These are phyloP conservation scores for Liodrosophila aerea DNA, from an alignment of 2,888 invertebrate genomes.

Conservation along the genomic window DNA sequence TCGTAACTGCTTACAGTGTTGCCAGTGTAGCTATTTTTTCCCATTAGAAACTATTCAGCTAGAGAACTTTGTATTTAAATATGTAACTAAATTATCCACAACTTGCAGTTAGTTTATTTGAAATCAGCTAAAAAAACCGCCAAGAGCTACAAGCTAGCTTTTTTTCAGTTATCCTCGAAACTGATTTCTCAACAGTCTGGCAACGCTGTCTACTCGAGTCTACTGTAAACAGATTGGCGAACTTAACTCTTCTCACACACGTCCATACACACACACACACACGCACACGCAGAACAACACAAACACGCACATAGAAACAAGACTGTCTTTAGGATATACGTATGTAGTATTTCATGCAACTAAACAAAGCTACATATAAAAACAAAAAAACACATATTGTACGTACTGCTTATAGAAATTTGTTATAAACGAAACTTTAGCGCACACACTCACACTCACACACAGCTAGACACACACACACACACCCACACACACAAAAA, in stretches of 20 bases:
- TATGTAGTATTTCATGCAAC: slow-evolving; percentile 67
- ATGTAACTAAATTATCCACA: no score
- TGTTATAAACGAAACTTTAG: slow-evolving; percentile 59
- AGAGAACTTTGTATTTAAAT: no score
- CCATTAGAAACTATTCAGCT: no score
- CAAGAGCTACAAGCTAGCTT: no score
- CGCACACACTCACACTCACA: slow-evolving; percentile 38
- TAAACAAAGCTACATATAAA: slow-evolving; percentile 50
- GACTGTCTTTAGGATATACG: slow-evolving; percentile 73
- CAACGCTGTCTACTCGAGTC: not conserved
- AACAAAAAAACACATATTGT: slow-evolving; percentile 32
- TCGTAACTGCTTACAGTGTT: slow-evolving; percentile 24
- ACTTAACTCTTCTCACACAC: no score
- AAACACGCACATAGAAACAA: slow-evolving; percentile 72
- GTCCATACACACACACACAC: slow-evolving; percentile 15
- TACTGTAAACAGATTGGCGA: no score
- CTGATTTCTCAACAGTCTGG: not conserved
- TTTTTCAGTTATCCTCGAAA: no score
- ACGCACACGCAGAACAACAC: slow-evolving; percentile 28
- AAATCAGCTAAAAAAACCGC: no score
- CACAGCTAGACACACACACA: slow-evolving; percentile 17
- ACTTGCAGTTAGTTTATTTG: no score
- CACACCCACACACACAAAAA: slow-evolving; percentile 6
- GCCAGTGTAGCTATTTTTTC: no score
- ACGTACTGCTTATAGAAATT: slow-evolving; percentile 63